Evolutionary conservation across 2,797 vertebrate genomes (phyloP), one percentile per base, ranked within the genome.

Genomic region (Lagodon rhomboides): DNA sequence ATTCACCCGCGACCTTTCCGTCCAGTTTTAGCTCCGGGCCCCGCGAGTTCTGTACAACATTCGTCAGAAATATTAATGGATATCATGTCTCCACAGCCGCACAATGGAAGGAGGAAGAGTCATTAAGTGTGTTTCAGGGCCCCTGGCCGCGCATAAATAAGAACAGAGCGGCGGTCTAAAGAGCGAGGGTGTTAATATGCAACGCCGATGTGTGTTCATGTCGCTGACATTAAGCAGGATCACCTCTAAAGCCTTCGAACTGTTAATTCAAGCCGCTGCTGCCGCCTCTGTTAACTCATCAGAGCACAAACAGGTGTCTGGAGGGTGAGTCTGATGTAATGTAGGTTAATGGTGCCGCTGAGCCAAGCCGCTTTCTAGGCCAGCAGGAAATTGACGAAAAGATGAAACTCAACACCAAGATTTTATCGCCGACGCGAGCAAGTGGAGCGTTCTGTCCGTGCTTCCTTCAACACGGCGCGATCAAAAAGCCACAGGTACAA

Each of bases 1-100:
- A 38, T 53, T 86, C 77, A 85, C 83, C 85, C 55, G 5, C 67
- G 85, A 91, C 88, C 89, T 92, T 86, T 87, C 12, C 49, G 74
- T 69, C 69, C 74, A 30, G 70, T 72, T 82, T 74, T 72, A 78
- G 73, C 83, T 87, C 73, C 58, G 18, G 73, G 77, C 55, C 53
- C 59, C 1, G 2, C 34, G 55, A 56, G 49, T 77, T 80, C 83
- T 84, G 63, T n/a, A 70, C 34, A 63, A 83, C 76, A 76, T 87
- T 84, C 71, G 70, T 82, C 79, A 73, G 63, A 74, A 79, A 89
- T 85, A 91, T 83, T 85, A 78, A 87, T 55, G 50, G 59, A 47
- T 71, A 80, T 71, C 68, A 68, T 61, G 82, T 67, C 79, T 51
- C 75, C 41, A 46, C 34, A 27, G 59, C 63, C 80, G 72, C 78